These are phyloP conservation scores for Epistrophe eligans DNA, from an alignment of 2,888 invertebrate species.

Conservation along the genomic window DNA sequence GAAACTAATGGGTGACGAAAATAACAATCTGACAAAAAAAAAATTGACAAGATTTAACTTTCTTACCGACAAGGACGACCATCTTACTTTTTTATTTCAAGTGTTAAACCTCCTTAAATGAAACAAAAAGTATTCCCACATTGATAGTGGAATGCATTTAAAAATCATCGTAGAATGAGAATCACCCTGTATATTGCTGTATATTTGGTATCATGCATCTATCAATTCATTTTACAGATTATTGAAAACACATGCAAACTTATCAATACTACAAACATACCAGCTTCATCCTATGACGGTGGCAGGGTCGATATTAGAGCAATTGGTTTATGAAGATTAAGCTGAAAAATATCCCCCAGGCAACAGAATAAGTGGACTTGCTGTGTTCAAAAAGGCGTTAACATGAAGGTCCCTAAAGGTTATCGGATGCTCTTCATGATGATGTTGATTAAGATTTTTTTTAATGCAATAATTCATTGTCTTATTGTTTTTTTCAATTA, in stretches of 20 bases:
- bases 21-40: too few species aligned
- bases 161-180: background rate
- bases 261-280: background rate
- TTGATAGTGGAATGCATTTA: background rate
- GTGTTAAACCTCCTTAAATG: too few species aligned
- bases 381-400: slow-evolving; percentile 5
- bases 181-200: background rate
- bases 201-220: background rate
- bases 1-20: too few species aligned
- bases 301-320: background rate
- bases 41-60: too few species aligned
- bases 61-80: too few species aligned
- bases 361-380: background rate
- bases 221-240: background rate
- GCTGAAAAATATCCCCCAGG: background rate
- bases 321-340: slow-evolving; percentile 22
- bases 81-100: too few species aligned
- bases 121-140: background rate
- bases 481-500: background rate
- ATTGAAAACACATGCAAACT: slow-evolving; percentile 1
- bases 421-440: background rate
- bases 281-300: background rate
- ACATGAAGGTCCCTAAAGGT: background rate
- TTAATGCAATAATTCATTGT: background rate
- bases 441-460: background rate